These are phyloP conservation scores for Orthosia gracilis DNA, from an alignment of 2,888 invertebrate genomes.

Conservation along the genomic window DNA sequence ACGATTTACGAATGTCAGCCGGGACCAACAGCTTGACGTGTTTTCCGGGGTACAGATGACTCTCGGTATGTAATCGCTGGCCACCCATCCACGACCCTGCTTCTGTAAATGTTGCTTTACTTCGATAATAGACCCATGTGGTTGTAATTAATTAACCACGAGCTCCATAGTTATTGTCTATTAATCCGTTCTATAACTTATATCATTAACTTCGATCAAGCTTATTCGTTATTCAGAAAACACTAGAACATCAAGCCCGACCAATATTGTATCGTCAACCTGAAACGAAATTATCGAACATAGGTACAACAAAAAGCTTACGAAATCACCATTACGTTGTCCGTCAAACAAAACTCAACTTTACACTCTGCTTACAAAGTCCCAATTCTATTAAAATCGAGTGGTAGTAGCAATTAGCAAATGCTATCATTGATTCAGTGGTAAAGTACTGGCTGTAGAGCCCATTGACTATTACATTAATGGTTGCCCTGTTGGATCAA, in stretches of 20 bases:
- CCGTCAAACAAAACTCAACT: neutral
- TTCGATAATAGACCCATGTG: too few relatives aligned
- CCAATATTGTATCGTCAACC: neutral
- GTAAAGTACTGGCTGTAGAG: slow-evolving; percentile 11
- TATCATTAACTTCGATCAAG: neutral
- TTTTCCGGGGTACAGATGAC: too few relatives aligned
- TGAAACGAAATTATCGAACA: neutral
- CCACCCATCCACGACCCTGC: too few relatives aligned
- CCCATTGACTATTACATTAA: slow-evolving; percentile 31
- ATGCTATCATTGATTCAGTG: slow-evolving; percentile 39
- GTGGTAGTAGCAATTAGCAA: slow-evolving; percentile 25
- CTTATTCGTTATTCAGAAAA: neutral
- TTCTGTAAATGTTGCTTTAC: too few relatives aligned
- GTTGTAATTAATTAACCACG: too few relatives aligned
- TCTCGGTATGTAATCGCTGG: too few relatives aligned
- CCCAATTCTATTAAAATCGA: slow-evolving; percentile 5
- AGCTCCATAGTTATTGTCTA: too few relatives aligned
- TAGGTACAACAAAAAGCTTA: slow-evolving; percentile 7
- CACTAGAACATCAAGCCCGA: neutral
- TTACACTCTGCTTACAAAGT: neutral
- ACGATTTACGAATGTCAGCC: too few relatives aligned
- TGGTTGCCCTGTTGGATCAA: slow-evolving; percentile 11
- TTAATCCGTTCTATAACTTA: too few relatives aligned
- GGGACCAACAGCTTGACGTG: too few relatives aligned
- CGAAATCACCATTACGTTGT: neutral